Evolutionary conservation across 1,140 invertebrate genomes (phyloP), one percentile per base, ranked within the genome.

Genomic region (Caerostris extrusa): DNA sequence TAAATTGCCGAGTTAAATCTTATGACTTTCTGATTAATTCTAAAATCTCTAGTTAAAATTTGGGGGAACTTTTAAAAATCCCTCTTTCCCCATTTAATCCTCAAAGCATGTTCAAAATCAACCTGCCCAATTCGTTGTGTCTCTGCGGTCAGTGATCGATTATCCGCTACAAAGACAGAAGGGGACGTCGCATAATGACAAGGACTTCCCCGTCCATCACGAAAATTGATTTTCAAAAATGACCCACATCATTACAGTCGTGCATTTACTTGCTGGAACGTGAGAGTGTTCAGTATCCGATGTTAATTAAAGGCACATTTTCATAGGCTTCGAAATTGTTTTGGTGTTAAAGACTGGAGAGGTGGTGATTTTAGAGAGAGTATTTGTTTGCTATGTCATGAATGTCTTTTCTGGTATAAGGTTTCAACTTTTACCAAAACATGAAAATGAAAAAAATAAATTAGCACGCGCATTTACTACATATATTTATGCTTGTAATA

Each of bases 151-250:
- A 81, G 12, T 81, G 71, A 81, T 81, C 71, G 71, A 50, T 34
- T 81, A 34, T 81, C 19, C 14, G 10, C 19, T 7, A 17, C 10
- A 81, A 34, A 81, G 71, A 53, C 71, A 34, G 34, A 19, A 12
- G 8, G 50, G 71, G 71, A 19, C 71, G 50, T 34, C 7, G n/a
- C n/a, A 17, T 81, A 81, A 81, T 81, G 71, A 53, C 50, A 50
- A 50, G 5, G 71, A 6, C 71, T 10, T 81, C 71, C 71, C 50
- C 50, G 71, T 50, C 71, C 71, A 81, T 81, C 71, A 81, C 19
- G 71, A 81, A 81, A 81, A 81, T 81, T 81, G 71, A 50, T 81
- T 81, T 81, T 81, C 50, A 81, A 81, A 81, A 81, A 34, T 81
- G 19, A 50, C 50, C 71, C 50, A 7, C 71, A 53, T 53, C 71